Evolutionary conservation across 2,113 vertebrate genomes (phyloP).

Genomic region (Rhipidura dahli): DNA sequence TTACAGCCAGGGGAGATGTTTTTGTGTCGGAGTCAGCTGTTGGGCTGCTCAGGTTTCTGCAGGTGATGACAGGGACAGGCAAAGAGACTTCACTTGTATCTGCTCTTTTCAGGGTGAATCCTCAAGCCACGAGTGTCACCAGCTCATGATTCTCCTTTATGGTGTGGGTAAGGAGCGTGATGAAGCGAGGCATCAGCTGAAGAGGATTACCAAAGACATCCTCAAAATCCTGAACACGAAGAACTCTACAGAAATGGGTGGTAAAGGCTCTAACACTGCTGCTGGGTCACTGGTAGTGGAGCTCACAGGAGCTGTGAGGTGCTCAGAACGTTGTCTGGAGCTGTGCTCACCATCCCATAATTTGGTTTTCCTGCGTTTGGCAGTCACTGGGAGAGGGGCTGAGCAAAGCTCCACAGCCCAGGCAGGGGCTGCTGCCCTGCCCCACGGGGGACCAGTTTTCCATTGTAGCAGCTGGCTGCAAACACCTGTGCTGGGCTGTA

Average conservation of each 20-base stretch:
- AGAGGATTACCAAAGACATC: constrained; percentile 77
- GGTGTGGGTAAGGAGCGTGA: constrained; percentile 71
- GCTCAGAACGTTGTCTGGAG: background rate
- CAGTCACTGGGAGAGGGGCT: background rate
- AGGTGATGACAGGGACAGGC: background rate
- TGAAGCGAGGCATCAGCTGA: constrained; percentile 72
- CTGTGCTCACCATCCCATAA: accelerated
- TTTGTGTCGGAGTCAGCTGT: background rate
- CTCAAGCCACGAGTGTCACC: constrained; percentile 74
- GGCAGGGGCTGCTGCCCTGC: background rate
- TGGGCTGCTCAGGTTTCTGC: background rate
- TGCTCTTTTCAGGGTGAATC: constrained; percentile 73
- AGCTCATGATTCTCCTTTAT: constrained; percentile 73
- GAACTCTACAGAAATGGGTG: constrained; percentile 60
- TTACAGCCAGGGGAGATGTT: background rate
- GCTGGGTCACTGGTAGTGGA: accelerated
- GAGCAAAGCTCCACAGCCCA: background rate
- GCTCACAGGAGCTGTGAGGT: background rate
- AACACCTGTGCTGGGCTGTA: background rate
- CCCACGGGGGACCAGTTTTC: background rate
- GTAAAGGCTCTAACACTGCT: background rate
- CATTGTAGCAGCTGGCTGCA: accelerated
- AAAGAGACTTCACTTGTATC: background rate
- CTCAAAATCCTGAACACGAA: constrained; percentile 76
- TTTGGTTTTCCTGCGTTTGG: background rate